phyloP scores from a whole-genome alignment of 2,888 invertebrate genomes.

The Byasa hedistus region DNA sequence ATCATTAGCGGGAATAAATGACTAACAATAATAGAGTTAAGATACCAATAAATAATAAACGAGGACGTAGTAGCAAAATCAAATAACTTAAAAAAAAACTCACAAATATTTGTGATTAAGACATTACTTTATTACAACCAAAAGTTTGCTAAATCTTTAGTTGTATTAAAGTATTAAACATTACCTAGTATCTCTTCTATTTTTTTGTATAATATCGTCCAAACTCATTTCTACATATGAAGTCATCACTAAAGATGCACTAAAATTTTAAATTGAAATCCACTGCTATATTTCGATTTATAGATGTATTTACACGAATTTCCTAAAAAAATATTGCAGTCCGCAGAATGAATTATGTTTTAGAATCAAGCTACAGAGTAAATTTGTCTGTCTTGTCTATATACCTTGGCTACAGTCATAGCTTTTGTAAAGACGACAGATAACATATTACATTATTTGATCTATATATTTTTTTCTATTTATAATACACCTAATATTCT shows the following conservation, averaged over 20 bases:
- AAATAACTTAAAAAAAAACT: not conserved
- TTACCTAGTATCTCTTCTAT: constrained; percentile 50
- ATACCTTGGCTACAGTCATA: not conserved
- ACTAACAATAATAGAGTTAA: not conserved
- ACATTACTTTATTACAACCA: not conserved
- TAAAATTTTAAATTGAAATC: constrained; percentile 2
- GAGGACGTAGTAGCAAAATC: not conserved
- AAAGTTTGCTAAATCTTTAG: no score
- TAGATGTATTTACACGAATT: not conserved
- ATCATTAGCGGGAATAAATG: not conserved
- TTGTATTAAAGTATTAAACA: no score
- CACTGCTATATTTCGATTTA: not conserved
- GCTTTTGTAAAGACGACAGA: not conserved
- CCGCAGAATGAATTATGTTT: not conserved
- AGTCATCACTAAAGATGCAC: constrained; percentile 45
- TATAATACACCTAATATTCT: no score
- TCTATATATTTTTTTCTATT: no score
- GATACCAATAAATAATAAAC: not conserved
- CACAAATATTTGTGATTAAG: not conserved
- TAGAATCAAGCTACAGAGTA: not conserved
- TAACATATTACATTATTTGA: no score
- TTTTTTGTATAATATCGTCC: constrained; percentile 73
- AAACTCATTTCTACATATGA: constrained; percentile 70
- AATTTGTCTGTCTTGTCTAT: not conserved
- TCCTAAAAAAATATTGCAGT: not conserved